A percentile compares a stretch with the other conserved stretches of the same genome.
Evolutionary conservation across 2,797 vertebrate genomes (phyloP).

Genomic region (Myripristis murdjan): DNA sequence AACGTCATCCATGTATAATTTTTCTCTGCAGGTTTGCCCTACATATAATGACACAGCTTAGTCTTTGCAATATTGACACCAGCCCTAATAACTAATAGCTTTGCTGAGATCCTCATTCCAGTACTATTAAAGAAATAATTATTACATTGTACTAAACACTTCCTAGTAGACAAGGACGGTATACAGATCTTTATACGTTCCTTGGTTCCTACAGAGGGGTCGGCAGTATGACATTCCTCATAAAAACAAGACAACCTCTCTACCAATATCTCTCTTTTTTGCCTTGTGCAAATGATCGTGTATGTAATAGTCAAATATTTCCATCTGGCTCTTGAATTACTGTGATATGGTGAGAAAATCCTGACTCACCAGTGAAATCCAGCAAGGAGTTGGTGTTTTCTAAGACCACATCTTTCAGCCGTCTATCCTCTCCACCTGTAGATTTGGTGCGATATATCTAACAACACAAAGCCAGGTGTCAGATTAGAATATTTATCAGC

Average conservation of each 20-base stretch:
- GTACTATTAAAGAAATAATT: too few species aligned
- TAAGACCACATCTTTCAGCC: conserved; percentile 91
- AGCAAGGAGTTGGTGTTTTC: conserved; percentile 93
- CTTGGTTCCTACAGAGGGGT: too few species aligned
- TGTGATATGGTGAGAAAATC: background rate
- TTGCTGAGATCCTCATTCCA: too few species aligned
- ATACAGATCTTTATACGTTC: too few species aligned
- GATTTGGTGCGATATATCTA: conserved; percentile 96
- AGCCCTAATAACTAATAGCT: too few species aligned
- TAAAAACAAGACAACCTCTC: background rate
- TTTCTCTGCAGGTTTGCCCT: too few species aligned
- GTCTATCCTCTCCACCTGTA: conserved; percentile 84
- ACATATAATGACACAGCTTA: too few species aligned
- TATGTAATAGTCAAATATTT: background rate
- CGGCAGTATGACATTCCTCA: too few species aligned
- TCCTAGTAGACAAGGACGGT: too few species aligned
- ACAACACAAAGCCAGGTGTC: conserved; percentile 17
- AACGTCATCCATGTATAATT: background rate
- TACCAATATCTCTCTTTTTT: background rate
- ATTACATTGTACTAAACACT: too few species aligned
- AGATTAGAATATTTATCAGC: background rate
- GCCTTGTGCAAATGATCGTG: background rate
- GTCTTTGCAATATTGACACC: too few species aligned
- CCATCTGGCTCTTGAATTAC: too few species aligned
- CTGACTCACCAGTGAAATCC: conserved; percentile 93